These are phyloP conservation scores for Mystacornis crossleyi DNA, from an alignment of 2,113 vertebrate species.

Conservation along the genomic window DNA sequence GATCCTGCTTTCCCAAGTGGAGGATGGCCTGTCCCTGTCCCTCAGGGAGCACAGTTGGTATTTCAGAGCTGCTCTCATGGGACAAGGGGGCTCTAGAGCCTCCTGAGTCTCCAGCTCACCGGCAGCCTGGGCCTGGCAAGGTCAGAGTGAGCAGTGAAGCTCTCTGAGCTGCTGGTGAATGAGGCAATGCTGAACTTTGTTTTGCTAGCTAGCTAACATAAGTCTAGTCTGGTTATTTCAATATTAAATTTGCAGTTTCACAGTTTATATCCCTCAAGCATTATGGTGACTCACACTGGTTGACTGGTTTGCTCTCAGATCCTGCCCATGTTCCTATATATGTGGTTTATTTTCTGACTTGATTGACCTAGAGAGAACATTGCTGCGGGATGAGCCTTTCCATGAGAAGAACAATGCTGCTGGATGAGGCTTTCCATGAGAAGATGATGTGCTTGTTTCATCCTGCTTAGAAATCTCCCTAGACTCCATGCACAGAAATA, in stretches of 20 bases:
- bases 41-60: neutral
- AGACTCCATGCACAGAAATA: neutral
- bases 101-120: neutral
- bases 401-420: neutral
- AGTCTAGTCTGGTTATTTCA: neutral
- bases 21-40: neutral
- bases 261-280: neutral
- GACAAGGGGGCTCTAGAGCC: neutral
- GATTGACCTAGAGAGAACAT: neutral
- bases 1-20: neutral
- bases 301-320: neutral
- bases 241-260: constrained; percentile 17
- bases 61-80: neutral
- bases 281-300: neutral
- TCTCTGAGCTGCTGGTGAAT: neutral
- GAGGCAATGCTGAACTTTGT: neutral
- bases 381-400: neutral
- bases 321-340: neutral
- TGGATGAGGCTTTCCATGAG: neutral
- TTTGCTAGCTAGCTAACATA: neutral
- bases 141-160: neutral
- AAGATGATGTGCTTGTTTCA: rapidly evolving
- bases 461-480: neutral
- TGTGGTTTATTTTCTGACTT: neutral
- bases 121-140: neutral